Conservation (phyloP, 37 sponge, comb jelly and placozoan species). For the Aplysina aerophoba region DNA sequence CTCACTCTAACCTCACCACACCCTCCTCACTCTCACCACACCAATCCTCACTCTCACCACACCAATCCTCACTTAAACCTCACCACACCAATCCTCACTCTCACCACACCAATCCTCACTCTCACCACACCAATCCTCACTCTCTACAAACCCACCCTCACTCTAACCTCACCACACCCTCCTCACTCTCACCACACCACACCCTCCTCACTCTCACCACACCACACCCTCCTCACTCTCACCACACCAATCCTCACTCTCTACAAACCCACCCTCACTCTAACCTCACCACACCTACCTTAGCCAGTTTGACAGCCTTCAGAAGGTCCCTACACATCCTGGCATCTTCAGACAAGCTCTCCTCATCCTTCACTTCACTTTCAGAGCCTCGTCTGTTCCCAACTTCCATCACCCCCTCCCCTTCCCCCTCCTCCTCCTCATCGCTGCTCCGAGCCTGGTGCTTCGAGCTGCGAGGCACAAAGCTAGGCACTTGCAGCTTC, state of each 20-base stretch:
- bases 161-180: background rate
- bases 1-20: background rate
- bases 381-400: background rate
- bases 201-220: no score
- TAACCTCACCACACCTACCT: background rate
- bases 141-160: background rate
- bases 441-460: background rate
- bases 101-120: no score
- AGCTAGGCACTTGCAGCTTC: background rate
- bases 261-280: background rate
- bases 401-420: background rate
- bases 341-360: background rate
- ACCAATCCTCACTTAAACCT: background rate
- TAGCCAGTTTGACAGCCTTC: background rate
- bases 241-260: background rate
- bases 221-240: background rate
- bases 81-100: no score
- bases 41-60: background rate
- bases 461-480: background rate
- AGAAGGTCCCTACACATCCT: background rate
- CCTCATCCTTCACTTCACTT: background rate
- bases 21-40: background rate
- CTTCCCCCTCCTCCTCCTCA: background rate
- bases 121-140: slow-evolving; percentile 3
- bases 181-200: background rate